Conservation (phyloP, 2,113 vertebrate genomes). For the Candoia aspera region DNA sequence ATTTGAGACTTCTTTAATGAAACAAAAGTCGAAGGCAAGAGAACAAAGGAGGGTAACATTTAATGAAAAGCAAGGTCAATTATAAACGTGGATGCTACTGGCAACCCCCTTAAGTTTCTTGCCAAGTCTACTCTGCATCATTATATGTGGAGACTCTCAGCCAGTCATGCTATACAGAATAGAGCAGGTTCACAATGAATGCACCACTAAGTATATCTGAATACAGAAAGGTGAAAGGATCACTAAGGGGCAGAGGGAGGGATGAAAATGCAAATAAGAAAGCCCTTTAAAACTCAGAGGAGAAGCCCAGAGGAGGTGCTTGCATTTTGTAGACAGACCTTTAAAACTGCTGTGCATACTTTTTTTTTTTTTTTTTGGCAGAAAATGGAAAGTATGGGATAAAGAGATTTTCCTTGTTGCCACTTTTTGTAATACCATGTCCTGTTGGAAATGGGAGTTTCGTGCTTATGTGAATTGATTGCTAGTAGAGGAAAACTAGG, state of each 20-base stretch:
- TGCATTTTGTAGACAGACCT: constrained; percentile 50
- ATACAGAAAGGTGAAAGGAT: background rate
- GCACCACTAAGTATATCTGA: constrained; percentile 5
- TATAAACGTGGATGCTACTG: background rate
- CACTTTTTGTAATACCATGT: constrained; percentile 15
- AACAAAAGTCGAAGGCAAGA: constrained; percentile 50
- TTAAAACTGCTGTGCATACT: constrained; percentile 3
- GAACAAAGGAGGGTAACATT: constrained; percentile 47
- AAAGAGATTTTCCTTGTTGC: constrained; percentile 37
- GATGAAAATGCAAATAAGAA: constrained; percentile 47
- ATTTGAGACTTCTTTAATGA: background rate
- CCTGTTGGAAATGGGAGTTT: constrained; percentile 13
- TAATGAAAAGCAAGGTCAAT: constrained; percentile 37
- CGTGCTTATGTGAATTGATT: background rate
- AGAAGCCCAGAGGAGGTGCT: constrained; percentile 51
- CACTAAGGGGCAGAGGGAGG: background rate
- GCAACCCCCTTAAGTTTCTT: background rate
- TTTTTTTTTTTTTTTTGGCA: background rate
- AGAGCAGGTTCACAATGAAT: constrained; percentile 35
- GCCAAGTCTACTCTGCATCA: constrained; percentile 1
- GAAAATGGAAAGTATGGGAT: constrained; percentile 4
- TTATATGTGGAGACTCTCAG: constrained; percentile 33
- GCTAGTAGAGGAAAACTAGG: background rate
- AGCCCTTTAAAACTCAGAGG: constrained; percentile 18
- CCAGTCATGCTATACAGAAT: constrained; percentile 25